Conservation (phyloP, 92 coral and sea anemone genomes). For the Epizoanthus ramosus region DNA sequence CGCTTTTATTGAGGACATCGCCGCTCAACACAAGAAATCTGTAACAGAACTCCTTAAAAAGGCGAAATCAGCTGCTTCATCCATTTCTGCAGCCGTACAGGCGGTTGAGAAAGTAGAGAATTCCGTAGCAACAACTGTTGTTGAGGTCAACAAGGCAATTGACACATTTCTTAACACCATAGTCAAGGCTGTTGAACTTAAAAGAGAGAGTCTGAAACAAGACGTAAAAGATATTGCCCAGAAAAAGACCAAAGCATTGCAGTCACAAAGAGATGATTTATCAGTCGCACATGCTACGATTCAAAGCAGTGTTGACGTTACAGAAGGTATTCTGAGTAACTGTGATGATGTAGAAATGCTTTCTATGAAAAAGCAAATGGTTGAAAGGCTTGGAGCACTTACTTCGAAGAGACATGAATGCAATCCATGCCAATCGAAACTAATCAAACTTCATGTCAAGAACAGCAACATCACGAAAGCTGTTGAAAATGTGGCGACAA, state of each 20-base stretch:
- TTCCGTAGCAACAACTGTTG: slow-evolving; percentile 10
- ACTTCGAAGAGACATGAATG: slow-evolving; percentile 37
- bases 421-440: slow-evolving; percentile 45
- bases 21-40: slow-evolving; percentile 38
- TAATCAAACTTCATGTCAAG: slow-evolving; percentile 12
- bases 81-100: slow-evolving; percentile 32
- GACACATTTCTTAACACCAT: slow-evolving; percentile 45
- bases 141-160: slow-evolving; percentile 43
- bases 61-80: slow-evolving; percentile 15
- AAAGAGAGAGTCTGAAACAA: slow-evolving; percentile 18
- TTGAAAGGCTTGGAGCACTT: slow-evolving; percentile 42
- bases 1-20: slow-evolving; percentile 69
- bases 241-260: slow-evolving; percentile 42
- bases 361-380: slow-evolving; percentile 53
- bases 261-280: slow-evolving; percentile 49
- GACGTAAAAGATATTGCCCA: slow-evolving; percentile 20
- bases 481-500: no score
- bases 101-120: slow-evolving; percentile 35
- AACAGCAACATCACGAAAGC: not conserved
- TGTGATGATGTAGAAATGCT: slow-evolving; percentile 59
- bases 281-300: slow-evolving; percentile 36
- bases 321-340: slow-evolving; percentile 44
- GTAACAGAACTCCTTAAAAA: slow-evolving; percentile 17
- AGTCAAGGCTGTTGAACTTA: slow-evolving; percentile 35
- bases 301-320: slow-evolving; percentile 53